Evolutionary conservation across 2,888 invertebrate species (phyloP), one percentile per base, ranked within the genome.

Genomic region (Zele albiditarsus): DNA sequence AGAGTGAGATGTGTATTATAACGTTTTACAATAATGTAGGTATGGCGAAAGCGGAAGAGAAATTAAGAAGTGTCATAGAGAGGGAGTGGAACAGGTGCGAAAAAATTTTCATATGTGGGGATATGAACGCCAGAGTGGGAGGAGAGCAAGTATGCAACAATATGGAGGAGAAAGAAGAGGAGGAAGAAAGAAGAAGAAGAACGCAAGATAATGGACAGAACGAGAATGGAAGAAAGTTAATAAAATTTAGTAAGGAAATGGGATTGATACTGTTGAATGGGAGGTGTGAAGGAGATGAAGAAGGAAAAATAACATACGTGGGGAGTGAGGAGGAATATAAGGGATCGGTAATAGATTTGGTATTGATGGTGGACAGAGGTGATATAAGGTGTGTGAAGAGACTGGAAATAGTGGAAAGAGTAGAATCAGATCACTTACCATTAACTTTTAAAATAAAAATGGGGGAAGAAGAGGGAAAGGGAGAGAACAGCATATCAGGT

Each of bases 341-440:
- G 16, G 25, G 28, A 3, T 60, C 60, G 10, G 60, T 27, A 25
- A 5, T 60, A 3, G 23, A 25, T 8, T 25, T 20, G 58, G 4
- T 12, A 23, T 25, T 23, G 58, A 4, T 27, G 3, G 25, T 4
- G 60, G 60, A n/a, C n/a, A 27, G 25, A 58, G 23, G 25, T 3
- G 20, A 25, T 58, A 58, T 2, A 5, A 20, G n/a, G n/a, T n/a
- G 53, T 2, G 20, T 2, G 20, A 49, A 20, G 20, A 3, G 16
- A n/a, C 4, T 4, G 20, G 57, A 23, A 42, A 23, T 20, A 25
- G 31, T 76, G 0, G 46, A 33, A 6, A 5, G 75, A n/a, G 28
- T 65, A 2, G 77, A 74, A 14, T 78, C 77, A 1, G 79, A 77
- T 33, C 74, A 77, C 49, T 10, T 71, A 3, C 77, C 77, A 14